phyloP scores from a whole-genome alignment of 2,113 vertebrate genomes.

The Amia ocellicauda region DNA sequence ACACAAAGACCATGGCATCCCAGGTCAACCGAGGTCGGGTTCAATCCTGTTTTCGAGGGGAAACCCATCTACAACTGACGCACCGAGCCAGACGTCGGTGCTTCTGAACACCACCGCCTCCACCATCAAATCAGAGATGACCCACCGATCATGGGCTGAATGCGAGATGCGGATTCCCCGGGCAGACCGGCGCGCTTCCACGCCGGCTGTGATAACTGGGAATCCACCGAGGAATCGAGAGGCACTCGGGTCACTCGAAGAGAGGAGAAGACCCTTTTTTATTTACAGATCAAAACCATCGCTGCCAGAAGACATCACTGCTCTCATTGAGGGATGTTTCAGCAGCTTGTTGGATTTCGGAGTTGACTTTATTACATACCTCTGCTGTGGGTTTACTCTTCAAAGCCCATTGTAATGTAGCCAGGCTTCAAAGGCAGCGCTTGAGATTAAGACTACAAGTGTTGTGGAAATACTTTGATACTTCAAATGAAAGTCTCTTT shows the following conservation, averaged over 20 bases:
- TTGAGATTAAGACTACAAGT: background rate
- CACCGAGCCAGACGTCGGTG: too few species aligned
- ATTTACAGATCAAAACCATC: slow-evolving; percentile 19
- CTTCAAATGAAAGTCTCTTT: background rate
- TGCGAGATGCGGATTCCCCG: slow-evolving; percentile 9
- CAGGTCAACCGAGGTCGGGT: too few species aligned
- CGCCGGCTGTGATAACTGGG: slow-evolving; percentile 10
- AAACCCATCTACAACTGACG: too few species aligned
- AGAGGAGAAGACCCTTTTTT: slow-evolving; percentile 11
- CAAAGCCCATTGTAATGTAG: slow-evolving; percentile 1
- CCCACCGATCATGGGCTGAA: slow-evolving; percentile 17
- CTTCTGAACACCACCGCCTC: too few species aligned
- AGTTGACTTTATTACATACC: slow-evolving; percentile 8
- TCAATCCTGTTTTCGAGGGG: too few species aligned
- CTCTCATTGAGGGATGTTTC: slow-evolving; percentile 5
- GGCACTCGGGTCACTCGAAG: background rate
- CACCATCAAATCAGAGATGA: slow-evolving; percentile 7
- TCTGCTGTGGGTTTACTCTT: background rate
- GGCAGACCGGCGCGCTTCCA: slow-evolving; percentile 1
- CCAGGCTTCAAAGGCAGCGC: background rate
- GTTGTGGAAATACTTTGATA: background rate
- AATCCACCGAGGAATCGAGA: slow-evolving; percentile 9
- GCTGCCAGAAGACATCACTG: slow-evolving; percentile 10
- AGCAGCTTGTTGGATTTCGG: background rate
- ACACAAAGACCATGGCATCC: too few species aligned